A percentile compares a stretch with the other conserved stretches of the same genome.
These are phyloP conservation scores for Cerceris rybyensis DNA, from an alignment of 2,888 invertebrate genomes.

Conservation along the genomic window DNA sequence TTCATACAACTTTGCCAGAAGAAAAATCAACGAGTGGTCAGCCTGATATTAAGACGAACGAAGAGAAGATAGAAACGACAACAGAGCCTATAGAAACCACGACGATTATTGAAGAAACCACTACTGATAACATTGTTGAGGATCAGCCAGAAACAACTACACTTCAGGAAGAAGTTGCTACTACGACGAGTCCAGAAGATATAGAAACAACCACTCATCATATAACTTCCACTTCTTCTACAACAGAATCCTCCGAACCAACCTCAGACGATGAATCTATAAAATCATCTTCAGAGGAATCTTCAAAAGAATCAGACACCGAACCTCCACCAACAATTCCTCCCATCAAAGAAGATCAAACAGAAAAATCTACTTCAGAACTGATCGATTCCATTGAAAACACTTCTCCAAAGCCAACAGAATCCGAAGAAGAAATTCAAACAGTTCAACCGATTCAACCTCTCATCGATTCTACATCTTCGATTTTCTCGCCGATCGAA, in stretches of 20 bases:
- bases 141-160: constrained; percentile 26
- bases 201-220: not conserved
- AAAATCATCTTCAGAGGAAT: constrained; percentile 19
- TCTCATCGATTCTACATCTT: constrained; percentile 17
- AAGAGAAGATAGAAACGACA: constrained; percentile 21
- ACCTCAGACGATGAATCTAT: constrained; percentile 3
- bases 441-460: constrained; percentile 56
- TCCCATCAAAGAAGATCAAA: constrained; percentile 6
- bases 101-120: constrained; percentile 31
- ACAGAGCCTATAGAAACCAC: constrained; percentile 24
- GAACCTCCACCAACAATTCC: not conserved
- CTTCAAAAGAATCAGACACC: not conserved
- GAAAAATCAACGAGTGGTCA: constrained; percentile 16
- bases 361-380: not conserved
- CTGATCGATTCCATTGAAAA: not conserved
- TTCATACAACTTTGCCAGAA: constrained; percentile 8
- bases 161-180: not conserved
- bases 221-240: constrained; percentile 1
- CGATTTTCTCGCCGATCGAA: not conserved
- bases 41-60: constrained; percentile 9
- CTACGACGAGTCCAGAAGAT: not conserved
- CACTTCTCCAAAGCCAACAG: constrained; percentile 7
- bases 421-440: constrained; percentile 38
- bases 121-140: constrained; percentile 12
- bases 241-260: constrained; percentile 29